Base-by-base conservation (phyloP, 2,888 invertebrate genomes). In the Sceliomorpha sp. region DNA sequence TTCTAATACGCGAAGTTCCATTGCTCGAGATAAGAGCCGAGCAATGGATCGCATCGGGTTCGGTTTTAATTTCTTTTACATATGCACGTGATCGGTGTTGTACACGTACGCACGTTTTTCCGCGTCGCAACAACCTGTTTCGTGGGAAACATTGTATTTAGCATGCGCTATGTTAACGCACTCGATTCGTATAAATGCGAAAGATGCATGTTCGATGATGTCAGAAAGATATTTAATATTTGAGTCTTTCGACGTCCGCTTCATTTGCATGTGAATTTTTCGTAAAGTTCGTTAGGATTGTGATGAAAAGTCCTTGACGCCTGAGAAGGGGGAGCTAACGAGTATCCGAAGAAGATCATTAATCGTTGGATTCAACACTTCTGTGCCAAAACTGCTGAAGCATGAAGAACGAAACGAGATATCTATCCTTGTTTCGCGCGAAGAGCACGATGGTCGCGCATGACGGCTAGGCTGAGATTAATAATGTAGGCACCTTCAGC, bases 1-100 rank as follows among this genome's bases (percentile, higher is more conserved):
- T 34, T 55, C 36, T 13, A 36, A 55, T 55, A 24, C 44, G n/a
- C 36, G 14, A 27, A 12, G 39, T 20, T 47, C 45, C 45, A 9
- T 14, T 13, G 44, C 34, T 48, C 24, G 10, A 20, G 48, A 48
- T 59, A 58, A 58, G 39, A 12, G 15, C 17, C 44, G 50, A 58
- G 47, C n/a, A n/a, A n/a, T n/a, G n/a, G 40, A 45, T 45, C 44
- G 15, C 15, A 31, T 45, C 31, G 31, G 15, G 31, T 27, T 31
- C 17, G 9, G 5, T 45, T 15, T 15, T 13, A n/a, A 37, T 37
- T 40, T 40, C 24, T 40, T 34, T 47, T 34, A 26, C 27, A 10
- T 13, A 29, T 27, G 29, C 32, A 40, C 32, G 14, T 27, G 42
- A 44, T 44, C 55, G 26, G 27, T 34, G 39, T 34, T 37, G 31